A percentile compares a stretch with the other conserved stretches of the same genome.
phyloP scores from a whole-genome alignment of 2,113 vertebrate genomes.

The Brachypodius melanocephalos region DNA sequence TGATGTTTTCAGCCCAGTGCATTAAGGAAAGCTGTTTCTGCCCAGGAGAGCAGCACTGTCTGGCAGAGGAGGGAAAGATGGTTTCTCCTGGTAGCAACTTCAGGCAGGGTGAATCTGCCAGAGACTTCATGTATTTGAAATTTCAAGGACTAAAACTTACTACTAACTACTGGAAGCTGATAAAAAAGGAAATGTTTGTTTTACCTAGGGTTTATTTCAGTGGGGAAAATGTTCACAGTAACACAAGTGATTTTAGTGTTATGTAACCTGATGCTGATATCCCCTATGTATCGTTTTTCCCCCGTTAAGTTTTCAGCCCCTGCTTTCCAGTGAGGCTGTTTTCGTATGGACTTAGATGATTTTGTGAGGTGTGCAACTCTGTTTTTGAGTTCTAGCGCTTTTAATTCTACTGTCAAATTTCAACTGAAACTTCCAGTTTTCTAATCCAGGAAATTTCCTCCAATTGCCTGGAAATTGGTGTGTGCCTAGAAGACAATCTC shows the following conservation, averaged over 20 bases:
- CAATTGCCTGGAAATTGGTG: neutral
- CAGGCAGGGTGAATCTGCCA: neutral
- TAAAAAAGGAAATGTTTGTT: neutral
- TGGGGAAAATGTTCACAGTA: neutral
- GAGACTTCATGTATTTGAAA: neutral
- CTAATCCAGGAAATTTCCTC: neutral
- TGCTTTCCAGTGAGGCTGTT: neutral
- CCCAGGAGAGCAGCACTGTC: neutral
- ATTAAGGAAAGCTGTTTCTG: neutral
- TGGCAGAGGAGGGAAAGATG: neutral
- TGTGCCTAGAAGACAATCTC: neutral
- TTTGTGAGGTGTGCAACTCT: neutral
- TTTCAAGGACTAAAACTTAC: neutral
- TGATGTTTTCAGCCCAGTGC: neutral
- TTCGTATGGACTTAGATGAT: neutral
- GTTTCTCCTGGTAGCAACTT: neutral
- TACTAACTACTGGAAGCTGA: neutral
- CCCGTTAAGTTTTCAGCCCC: fast-evolving
- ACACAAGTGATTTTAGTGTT: neutral
- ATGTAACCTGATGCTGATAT: neutral
- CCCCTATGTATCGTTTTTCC: fast-evolving
- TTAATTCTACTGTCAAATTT: neutral
- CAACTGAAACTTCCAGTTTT: neutral
- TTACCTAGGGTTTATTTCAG: neutral
- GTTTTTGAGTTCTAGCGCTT: neutral